Conservation (phyloP, 2,797 vertebrate species). For the Harpagifer antarcticus region DNA sequence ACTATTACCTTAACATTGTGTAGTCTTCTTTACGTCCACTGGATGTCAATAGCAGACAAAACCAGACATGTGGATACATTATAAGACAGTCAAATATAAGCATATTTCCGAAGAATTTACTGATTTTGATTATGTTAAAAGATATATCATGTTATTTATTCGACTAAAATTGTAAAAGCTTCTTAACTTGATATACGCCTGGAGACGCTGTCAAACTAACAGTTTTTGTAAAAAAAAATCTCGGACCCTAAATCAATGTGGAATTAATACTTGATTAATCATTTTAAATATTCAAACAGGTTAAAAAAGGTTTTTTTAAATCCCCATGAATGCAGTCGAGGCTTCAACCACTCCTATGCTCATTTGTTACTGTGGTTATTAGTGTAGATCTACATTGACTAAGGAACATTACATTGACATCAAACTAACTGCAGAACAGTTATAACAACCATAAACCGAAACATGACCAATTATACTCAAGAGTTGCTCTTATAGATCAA, state of each 20-base stretch:
- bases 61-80: neutral
- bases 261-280: slow-evolving; percentile 76
- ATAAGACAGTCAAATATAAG: neutral
- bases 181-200: neutral
- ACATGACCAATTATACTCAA: neutral
- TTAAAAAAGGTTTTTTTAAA: slow-evolving; percentile 17
- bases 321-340: slow-evolving; percentile 66
- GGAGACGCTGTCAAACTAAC: neutral
- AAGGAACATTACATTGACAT: slow-evolving; percentile 13
- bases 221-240: no score
- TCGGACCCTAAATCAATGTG: slow-evolving; percentile 47
- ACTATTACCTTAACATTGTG: neutral
- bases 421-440: slow-evolving; percentile 21
- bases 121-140: slow-evolving; percentile 19
- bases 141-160: slow-evolving; percentile 26
- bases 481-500: neutral
- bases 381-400: slow-evolving; percentile 17
- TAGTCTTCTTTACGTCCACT: slow-evolving; percentile 41
- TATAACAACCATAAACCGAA: slow-evolving; percentile 2
- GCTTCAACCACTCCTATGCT: slow-evolving; percentile 30
- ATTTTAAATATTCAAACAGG: slow-evolving; percentile 56
- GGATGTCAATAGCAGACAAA: slow-evolving; percentile 34
- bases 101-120: slow-evolving; percentile 22
- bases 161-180: slow-evolving; percentile 3
- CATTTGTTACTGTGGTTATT: slow-evolving; percentile 22